Evolutionary conservation across 2,888 invertebrate genomes (phyloP).

Genomic region (Campoplex capitator): DNA sequence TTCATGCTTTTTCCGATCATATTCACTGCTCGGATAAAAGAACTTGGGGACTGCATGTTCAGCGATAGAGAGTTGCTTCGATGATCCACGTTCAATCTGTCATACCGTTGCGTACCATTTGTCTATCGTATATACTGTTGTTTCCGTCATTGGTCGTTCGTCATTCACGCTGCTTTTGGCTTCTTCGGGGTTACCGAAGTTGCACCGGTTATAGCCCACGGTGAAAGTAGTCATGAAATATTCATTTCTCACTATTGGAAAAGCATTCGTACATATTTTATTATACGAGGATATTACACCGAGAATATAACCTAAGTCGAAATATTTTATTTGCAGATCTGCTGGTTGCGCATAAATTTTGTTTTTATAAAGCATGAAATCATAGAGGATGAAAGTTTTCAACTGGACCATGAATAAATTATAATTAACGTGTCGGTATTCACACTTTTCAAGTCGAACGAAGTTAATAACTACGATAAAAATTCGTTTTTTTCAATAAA

Average conservation of each 20-base stretch:
- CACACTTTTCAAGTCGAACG: not conserved
- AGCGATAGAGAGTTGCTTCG: not conserved
- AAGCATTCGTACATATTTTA: not conserved
- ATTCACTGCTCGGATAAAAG: conserved; percentile 17
- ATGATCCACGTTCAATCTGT: conserved; percentile 31
- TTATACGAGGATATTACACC: not conserved
- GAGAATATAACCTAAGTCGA: not conserved
- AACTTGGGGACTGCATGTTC: not conserved
- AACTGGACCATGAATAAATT: not conserved
- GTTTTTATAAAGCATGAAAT: too few species aligned
- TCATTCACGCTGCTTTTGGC: not conserved
- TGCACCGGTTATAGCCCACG: not conserved
- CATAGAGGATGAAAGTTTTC: not conserved
- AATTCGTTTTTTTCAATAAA: not conserved
- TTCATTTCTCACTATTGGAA: not conserved
- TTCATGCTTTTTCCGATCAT: conserved; percentile 27
- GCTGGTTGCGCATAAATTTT: not conserved
- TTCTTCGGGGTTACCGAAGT: not conserved
- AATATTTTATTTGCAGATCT: not conserved
- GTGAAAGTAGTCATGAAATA: not conserved
- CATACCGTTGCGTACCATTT: conserved; percentile 30
- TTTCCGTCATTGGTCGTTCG: not conserved
- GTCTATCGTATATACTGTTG: not conserved
- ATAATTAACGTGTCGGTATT: not conserved
- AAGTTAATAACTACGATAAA: not conserved